Conservation (phyloP, 1,140 invertebrate genomes). For the Carcinoscorpius rotundicauda region DNA sequence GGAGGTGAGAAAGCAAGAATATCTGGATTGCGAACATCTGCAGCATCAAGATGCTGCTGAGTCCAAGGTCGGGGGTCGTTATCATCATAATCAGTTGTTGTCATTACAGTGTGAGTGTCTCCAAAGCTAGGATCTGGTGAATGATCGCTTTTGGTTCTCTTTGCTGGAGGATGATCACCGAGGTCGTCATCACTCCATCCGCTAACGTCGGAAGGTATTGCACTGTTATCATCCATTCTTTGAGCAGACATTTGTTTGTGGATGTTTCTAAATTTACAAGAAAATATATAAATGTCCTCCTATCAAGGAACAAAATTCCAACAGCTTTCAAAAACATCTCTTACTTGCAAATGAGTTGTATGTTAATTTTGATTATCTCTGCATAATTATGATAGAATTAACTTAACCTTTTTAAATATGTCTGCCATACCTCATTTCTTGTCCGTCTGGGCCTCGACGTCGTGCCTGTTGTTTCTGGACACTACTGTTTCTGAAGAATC, state of each 20-base stretch:
- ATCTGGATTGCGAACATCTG: slow-evolving; percentile 55
- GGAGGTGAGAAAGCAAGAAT: slow-evolving; percentile 53
- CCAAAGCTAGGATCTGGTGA: slow-evolving; percentile 35
- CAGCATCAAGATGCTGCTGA: slow-evolving; percentile 80
- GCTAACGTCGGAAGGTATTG: slow-evolving; percentile 31
- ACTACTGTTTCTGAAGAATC: slow-evolving; percentile 50
- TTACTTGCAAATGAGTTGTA: background rate
- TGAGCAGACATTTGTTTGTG: slow-evolving; percentile 15
- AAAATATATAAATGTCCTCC: background rate
- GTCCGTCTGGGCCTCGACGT: slow-evolving; percentile 30
- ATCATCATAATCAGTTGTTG: slow-evolving; percentile 65
- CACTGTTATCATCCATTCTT: slow-evolving; percentile 31
- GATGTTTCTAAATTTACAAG: slow-evolving; percentile 8
- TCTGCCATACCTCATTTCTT: slow-evolving; percentile 31
- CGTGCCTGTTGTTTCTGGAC: slow-evolving; percentile 19
- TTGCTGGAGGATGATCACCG: slow-evolving; percentile 68
- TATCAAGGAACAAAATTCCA: background rate
- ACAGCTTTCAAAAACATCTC: background rate
- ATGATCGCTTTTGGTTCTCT: slow-evolving; percentile 45
- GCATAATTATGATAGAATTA: background rate
- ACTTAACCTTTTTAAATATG: background rate
- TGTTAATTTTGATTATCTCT: too few relatives aligned
- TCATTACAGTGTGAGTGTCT: slow-evolving; percentile 65
- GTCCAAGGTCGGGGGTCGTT: slow-evolving; percentile 76
- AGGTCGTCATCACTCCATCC: slow-evolving; percentile 73